Evolutionary conservation across 2,797 vertebrate genomes (phyloP), one percentile per base, ranked within the genome.

Genomic region (Micrastur ruficollis): DNA sequence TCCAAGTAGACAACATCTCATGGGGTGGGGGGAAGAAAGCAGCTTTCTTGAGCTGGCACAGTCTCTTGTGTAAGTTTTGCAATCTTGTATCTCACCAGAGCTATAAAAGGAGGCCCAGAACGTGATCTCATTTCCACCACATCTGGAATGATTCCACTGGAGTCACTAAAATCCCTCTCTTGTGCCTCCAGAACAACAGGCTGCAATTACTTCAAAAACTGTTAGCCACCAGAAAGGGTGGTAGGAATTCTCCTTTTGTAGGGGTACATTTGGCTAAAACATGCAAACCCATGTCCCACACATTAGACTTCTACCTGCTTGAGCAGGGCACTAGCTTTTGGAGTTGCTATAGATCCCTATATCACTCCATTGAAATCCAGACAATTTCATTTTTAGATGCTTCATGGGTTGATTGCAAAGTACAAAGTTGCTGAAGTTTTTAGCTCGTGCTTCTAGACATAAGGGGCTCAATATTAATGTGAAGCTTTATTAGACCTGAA

Each of bases 91-190:
- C 80, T 89, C 89, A 89, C 53, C 75, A 88, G 65, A 87, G 56
- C 47, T 86, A 83, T n/a, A 89, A 91, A 94, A 78, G 13, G 72
- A 90, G 42, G 61, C 63, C 32, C 58, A 75, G 79, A 78, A 62
- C 0, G 1, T 90, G 91, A 94, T 78, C 46, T 95, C 56, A 93
- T 80, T 92, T 52, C 79, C 38, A 87, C 29, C 78, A 85, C 92
- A 78, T 89, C 72, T 92, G 96, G 92, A 91, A 92, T 11, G 55
- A 82, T 62, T 93, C 70, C 90, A 63, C 36, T 52, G 20, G 31
- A 96, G 73, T 89, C 76, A 29, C 92, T 90, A 44, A 81, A 86
- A 81, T 34, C 47, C 25, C 38, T 34, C 44, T 70, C 3, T 84
- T 20, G 0, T 95, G 59, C 86, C 78, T 81, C 55, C 55, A 79